Base-by-base conservation (phyloP, 2,113 vertebrate species). In the cattle (Bos taurus) region DNA sequence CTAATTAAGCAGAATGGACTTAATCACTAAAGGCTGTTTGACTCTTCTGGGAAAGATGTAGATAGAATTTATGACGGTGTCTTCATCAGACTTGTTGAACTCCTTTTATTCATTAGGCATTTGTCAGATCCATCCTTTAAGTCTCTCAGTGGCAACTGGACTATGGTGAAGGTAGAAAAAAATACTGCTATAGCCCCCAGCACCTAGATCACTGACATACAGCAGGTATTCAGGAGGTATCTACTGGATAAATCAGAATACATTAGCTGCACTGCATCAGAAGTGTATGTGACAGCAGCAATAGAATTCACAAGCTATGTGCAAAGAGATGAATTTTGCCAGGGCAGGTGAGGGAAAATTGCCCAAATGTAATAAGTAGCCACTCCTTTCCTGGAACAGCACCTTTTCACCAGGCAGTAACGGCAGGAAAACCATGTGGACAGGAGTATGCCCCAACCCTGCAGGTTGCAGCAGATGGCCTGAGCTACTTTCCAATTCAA, bases 391-490 rank as follows among this genome's bases (percentile, higher is more conserved):
- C 56, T 30, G 7, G n/a, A 78, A 14, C 60, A 86, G 56, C 59
- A 83, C 84, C 48, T 83, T 89, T 77, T 78, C 36, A 28, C 30
- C 81, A 94, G 90, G 54, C 77, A 78, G 33, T 1, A 78, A 60
- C 33, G 52, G 33, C 48, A 48, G 33, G 48, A 89, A n/a, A 77
- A 82, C 83, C 60, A 6, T 46, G 30, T 12, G 54, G 36, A 54
- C 64, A 36, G 14, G 30, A 90, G 40, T 30, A 2, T 59, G 88
- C 25, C 57, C 40, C 43, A 83, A 48, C 43, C 28, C 19, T 40
- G 67, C 7, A 82, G 91, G 92, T 46, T 83, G 84, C 23, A 71
- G 80, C 94, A 96, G 85, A 97, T 95, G 97, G 95, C 81, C 84
- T 28, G 46, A 89, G 85, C 40, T 80, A 81, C 74, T 88, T 88